These are phyloP conservation scores for Parauchenoglanis ngamensis DNA, from an alignment of 2,797 vertebrate genomes.

Conservation along the genomic window DNA sequence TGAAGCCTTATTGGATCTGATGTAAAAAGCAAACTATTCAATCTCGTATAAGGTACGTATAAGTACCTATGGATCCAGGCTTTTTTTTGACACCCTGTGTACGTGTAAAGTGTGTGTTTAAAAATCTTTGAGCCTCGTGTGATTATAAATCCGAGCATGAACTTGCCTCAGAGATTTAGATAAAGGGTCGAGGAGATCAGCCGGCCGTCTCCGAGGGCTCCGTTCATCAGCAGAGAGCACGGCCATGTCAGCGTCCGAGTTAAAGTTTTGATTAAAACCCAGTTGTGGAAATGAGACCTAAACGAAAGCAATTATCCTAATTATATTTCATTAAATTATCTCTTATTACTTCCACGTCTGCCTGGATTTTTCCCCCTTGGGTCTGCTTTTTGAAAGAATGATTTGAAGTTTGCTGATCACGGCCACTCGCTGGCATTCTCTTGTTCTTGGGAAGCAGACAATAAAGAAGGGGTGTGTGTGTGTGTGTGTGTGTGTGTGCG, in stretches of 20 bases:
- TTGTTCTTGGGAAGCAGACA: conserved; percentile 27
- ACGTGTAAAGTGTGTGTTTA: not conserved
- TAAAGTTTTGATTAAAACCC: conserved; percentile 60
- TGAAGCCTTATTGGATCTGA: too few relatives aligned
- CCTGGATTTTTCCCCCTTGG: conserved; percentile 46
- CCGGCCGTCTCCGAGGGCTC: conserved; percentile 39
- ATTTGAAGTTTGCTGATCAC: conserved; percentile 51
- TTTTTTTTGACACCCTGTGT: not conserved
- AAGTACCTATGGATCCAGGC: too few relatives aligned
- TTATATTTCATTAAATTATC: conserved; percentile 62
- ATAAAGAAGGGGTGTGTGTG: not conserved
- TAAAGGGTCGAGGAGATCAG: conserved; percentile 18
- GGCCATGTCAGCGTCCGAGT: conserved; percentile 54
- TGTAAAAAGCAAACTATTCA: too few relatives aligned
- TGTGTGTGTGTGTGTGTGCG: conserved; percentile 13
- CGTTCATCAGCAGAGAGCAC: conserved; percentile 30
- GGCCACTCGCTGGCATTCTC: conserved; percentile 24
- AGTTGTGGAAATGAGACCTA: conserved; percentile 58
- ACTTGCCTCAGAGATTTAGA: conserved; percentile 4
- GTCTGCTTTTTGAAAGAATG: conserved; percentile 27
- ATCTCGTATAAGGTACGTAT: too few relatives aligned
- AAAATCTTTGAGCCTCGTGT: not conserved
- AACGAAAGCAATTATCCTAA: conserved; percentile 65
- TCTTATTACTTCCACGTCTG: conserved; percentile 47
- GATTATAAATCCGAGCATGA: not conserved